Conservation (phyloP, 2,888 invertebrate genomes). For the Cylindroiulus punctatus region DNA sequence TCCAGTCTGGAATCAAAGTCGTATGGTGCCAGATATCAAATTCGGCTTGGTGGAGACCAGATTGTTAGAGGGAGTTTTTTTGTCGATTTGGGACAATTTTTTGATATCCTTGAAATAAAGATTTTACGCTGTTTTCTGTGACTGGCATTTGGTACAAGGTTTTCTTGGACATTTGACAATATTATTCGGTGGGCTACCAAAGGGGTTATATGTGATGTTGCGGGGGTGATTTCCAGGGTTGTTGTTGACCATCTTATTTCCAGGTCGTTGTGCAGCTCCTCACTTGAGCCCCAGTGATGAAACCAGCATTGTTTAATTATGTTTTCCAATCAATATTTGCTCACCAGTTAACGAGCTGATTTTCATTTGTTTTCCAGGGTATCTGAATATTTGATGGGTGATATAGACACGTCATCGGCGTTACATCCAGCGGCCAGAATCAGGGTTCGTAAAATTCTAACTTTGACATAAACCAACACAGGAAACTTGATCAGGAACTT, state of each 20-base stretch:
- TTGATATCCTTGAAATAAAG: conserved; percentile 40
- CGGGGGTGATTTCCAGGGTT: neutral
- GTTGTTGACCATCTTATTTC: neutral
- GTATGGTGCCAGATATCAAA: conserved; percentile 5
- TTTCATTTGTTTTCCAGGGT: conserved; percentile 64
- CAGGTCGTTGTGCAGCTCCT: neutral
- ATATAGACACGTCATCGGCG: conserved; percentile 64
- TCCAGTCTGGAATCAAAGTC: neutral
- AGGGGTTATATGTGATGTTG: neutral
- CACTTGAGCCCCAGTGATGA: neutral
- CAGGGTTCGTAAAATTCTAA: conserved; percentile 63
- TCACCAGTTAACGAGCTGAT: neutral
- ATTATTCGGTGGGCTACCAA: conserved; percentile 28
- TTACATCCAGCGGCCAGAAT: conserved; percentile 63
- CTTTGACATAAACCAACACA: neutral
- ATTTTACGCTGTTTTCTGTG: conserved; percentile 19
- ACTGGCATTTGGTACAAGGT: conserved; percentile 6
- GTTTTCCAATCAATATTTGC: neutral
- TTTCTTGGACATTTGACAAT: conserved; percentile 10
- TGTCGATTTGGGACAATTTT: conserved; percentile 1
- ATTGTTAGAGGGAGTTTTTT: neutral
- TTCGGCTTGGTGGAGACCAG: neutral
- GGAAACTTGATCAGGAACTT: neutral
- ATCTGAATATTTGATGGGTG: conserved; percentile 69
- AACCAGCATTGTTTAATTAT: neutral